A percentile compares a stretch with the other conserved stretches of the same genome.
phyloP scores from a whole-genome alignment of 2,113 vertebrate genomes.

The human region DNA sequence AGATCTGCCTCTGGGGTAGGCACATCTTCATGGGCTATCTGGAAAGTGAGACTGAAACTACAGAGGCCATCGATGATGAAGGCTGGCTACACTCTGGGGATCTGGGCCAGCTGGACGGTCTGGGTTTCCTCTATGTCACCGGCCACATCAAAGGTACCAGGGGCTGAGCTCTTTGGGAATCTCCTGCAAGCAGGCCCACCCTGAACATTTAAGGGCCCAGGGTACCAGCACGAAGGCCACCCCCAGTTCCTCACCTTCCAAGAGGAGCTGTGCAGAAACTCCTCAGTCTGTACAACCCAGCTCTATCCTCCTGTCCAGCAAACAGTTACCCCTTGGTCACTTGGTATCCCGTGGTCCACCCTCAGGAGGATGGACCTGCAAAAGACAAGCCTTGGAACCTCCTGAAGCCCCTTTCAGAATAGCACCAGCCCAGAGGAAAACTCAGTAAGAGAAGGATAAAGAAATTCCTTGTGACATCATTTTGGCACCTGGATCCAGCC shows the following conservation, averaged over 20 bases:
- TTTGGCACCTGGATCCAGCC: too few relatives aligned
- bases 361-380: background rate
- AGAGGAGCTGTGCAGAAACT: background rate
- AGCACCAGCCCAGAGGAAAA: too few relatives aligned
- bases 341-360: background rate
- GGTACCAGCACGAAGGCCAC: background rate
- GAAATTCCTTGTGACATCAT: too few relatives aligned
- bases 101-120: conserved; percentile 88
- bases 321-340: background rate
- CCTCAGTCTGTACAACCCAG: background rate
- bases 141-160: conserved; percentile 94
- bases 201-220: too few relatives aligned
- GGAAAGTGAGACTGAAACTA: conserved; percentile 88
- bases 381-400: too few relatives aligned
- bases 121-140: conserved; percentile 92
- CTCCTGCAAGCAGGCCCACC: background rate
- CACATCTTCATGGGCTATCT: conserved; percentile 98
- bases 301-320: too few relatives aligned
- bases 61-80: conserved; percentile 87
- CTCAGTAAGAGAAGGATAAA: too few relatives aligned
- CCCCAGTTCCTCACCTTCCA: background rate
- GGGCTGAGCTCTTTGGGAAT: background rate
- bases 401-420: background rate
- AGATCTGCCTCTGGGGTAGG: conserved; percentile 94
- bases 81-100: conserved; percentile 97